These are phyloP conservation scores for Tribolium madens DNA, from an alignment of 1,140 invertebrate species.

Conservation along the genomic window DNA sequence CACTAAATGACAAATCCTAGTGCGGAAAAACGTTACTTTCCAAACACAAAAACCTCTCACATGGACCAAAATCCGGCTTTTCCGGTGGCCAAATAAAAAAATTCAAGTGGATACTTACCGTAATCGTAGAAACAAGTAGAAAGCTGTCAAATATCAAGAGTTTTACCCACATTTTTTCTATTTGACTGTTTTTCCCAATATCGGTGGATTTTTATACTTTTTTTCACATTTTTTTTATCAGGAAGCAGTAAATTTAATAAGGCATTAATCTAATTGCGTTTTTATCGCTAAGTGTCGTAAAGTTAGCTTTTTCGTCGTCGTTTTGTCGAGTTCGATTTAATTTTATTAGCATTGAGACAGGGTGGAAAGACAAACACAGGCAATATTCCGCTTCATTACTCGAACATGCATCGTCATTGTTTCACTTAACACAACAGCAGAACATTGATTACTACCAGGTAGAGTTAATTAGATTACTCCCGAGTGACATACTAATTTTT, in stretches of 20 bases:
- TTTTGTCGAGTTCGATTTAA: not conserved
- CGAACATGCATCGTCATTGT: conserved; percentile 34
- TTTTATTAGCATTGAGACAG: not conserved
- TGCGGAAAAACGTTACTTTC: no score
- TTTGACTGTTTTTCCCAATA: no score
- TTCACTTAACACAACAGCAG: conserved; percentile 21
- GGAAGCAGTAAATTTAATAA: not conserved
- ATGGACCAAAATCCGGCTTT: no score
- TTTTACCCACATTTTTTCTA: no score
- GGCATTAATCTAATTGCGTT: not conserved
- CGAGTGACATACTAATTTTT: not conserved
- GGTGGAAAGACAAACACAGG: conserved; percentile 7
- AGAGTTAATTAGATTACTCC: conserved; percentile 3
- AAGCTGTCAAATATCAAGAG: no score
- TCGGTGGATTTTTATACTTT: no score
- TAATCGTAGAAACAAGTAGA: no score
- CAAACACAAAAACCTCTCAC: no score
- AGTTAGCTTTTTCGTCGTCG: not conserved
- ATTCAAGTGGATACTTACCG: no score
- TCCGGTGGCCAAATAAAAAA: no score
- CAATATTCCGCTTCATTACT: conserved; percentile 21
- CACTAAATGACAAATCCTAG: no score
- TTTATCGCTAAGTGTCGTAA: not conserved
- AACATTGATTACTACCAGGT: conserved; percentile 33
- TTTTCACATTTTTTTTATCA: no score